Evolutionary conservation across 2,113 vertebrate species (phyloP).

Genomic region (Chrysemys picta): DNA sequence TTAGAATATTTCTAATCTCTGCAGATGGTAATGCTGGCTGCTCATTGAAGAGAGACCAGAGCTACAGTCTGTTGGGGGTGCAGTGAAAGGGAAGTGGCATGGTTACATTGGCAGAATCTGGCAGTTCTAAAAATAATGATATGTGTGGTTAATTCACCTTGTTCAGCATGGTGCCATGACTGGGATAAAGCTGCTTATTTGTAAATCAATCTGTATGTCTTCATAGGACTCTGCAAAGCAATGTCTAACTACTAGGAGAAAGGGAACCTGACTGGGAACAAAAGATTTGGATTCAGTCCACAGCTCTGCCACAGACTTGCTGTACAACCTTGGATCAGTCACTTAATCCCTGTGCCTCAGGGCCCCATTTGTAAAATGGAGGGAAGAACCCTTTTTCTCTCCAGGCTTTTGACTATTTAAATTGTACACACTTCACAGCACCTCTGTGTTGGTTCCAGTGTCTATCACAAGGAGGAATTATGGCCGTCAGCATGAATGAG

Average conservation of each 20-base stretch:
- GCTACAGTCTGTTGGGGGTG: accelerated
- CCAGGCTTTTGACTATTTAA: not conserved
- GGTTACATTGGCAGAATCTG: not conserved
- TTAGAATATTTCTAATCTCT: not conserved
- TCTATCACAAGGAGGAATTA: not conserved
- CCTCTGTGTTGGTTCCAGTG: not conserved
- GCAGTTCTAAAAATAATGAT: not conserved
- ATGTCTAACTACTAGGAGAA: not conserved
- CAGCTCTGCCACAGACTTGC: not conserved
- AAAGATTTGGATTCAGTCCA: not conserved
- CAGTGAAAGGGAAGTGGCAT: not conserved
- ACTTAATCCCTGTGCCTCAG: not conserved
- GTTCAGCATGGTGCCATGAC: accelerated
- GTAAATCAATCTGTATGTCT: accelerated
- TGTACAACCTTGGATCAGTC: not conserved
- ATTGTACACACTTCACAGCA: not conserved
- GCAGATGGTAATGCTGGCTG: not conserved
- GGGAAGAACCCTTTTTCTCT: not conserved
- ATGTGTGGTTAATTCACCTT: not conserved
- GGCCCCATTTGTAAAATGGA: not conserved
- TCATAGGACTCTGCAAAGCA: accelerated
- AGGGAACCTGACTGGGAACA: not conserved
- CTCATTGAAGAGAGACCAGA: accelerated
- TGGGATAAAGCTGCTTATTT: accelerated
- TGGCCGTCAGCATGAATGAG: not conserved